phyloP scores from a whole-genome alignment of 2,797 vertebrate species.

The Amniataba percoides region DNA sequence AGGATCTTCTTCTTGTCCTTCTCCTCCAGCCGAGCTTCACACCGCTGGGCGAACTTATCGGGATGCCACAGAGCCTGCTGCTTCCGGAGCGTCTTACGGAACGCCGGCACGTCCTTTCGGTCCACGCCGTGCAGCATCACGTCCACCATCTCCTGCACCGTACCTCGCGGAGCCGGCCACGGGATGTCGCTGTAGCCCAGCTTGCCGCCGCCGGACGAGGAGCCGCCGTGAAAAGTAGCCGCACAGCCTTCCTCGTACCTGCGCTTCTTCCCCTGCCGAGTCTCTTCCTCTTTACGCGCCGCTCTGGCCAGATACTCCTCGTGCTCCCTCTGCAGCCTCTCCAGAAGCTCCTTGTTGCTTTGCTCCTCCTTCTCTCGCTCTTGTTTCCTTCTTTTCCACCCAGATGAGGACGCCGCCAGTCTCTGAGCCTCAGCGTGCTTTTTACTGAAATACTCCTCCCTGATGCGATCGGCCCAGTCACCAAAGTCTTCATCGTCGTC shows the following conservation, averaged over 20 bases:
- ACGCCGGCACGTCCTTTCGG: slow-evolving; percentile 75
- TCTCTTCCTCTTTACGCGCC: slow-evolving; percentile 85
- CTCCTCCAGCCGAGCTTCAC: slow-evolving; percentile 85
- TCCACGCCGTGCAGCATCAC: slow-evolving; percentile 88
- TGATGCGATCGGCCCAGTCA: slow-evolving; percentile 87
- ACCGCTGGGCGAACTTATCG: slow-evolving; percentile 91
- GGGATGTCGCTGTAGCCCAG: slow-evolving; percentile 90
- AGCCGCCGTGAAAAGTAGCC: slow-evolving; percentile 64
- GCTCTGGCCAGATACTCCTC: slow-evolving; percentile 86
- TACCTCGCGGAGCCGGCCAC: slow-evolving; percentile 87
- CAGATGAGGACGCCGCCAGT: slow-evolving; percentile 46
- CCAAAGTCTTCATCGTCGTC: slow-evolving; percentile 85
- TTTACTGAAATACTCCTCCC: slow-evolving; percentile 85
- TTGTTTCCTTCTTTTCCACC: slow-evolving; percentile 53
- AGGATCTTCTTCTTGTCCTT: slow-evolving; percentile 85
- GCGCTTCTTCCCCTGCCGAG: slow-evolving; percentile 76
- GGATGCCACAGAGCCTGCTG: slow-evolving; percentile 93
- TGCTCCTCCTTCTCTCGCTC: slow-evolving; percentile 65
- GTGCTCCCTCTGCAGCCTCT: slow-evolving; percentile 82
- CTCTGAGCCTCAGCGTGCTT: slow-evolving; percentile 77
- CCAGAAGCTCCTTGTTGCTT: slow-evolving; percentile 66
- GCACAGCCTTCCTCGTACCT: slow-evolving; percentile 84
- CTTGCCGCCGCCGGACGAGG: slow-evolving; percentile 38
- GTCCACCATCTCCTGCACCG: slow-evolving; percentile 88
- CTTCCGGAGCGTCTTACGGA: slow-evolving; percentile 85